Base-by-base conservation (phyloP, 2,113 vertebrate genomes). In the Strix uralensis region DNA sequence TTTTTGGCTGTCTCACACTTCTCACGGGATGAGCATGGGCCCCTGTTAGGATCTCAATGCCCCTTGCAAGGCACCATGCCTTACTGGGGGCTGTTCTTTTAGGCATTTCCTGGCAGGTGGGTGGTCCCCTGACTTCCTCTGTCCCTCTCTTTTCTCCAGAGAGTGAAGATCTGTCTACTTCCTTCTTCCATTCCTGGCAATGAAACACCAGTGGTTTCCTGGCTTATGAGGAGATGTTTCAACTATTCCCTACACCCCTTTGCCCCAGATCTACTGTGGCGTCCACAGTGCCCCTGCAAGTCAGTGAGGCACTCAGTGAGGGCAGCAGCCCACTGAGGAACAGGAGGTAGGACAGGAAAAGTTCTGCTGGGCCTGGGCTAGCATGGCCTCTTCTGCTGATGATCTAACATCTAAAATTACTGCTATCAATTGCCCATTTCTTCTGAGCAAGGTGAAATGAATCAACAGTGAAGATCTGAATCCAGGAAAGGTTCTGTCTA, bases 251-350 rank as follows among this genome's bases (percentile, higher is more conserved):
- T 16, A 16, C 1, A 3, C 3, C 8, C 18, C 36, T 58, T 74
- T 86, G 42, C 11, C 34, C 42, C 22, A 84, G 29, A 65, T 32
- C n/a, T 59, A 21, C 30, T 3, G 2, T 17, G 15, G 40, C 3
- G 16, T 36, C 73, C 74, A 13, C 29, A 73, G 36, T n/a, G 36
- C 16, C 12, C 19, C 15, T 59, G 10, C 1, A 3, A 86, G 59
- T n/a, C 52, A 46, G 20, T 15, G 40, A 80, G 44, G 66, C 19
- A 13, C 7, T n/a, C 30, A 1, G 5, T 46, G 23, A 10, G 22
- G 40, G 10, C 7, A n/a, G 54, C 34, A 83, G 36, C 22, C 27
- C 13, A 40, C 10, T 1, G 2, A 0, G 2, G 42, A 81, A 55
- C 13, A 47, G 16, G 18, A 66, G 16, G 17, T 7, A 47, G 57